phyloP scores from a whole-genome alignment of 2,113 vertebrate species.

The Melanotaenia duboulayi region DNA sequence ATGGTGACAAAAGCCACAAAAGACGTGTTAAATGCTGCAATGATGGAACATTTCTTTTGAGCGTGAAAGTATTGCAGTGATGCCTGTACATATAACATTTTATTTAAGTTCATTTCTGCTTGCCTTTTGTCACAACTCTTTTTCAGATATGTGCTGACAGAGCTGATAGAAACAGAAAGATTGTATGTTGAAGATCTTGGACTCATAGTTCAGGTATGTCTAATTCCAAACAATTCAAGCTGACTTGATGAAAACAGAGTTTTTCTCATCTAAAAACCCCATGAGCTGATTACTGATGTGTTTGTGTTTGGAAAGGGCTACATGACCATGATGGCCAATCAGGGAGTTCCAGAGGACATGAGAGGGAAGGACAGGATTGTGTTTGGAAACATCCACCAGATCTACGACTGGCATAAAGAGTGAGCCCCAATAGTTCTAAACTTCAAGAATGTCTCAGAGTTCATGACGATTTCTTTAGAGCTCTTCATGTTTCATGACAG shows the following conservation, averaged over 20 bases:
- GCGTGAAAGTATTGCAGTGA: too few relatives aligned
- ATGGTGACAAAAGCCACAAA: too few relatives aligned
- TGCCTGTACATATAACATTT: neutral
- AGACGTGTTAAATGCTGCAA: too few relatives aligned
- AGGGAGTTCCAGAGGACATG: slow-evolving; percentile 88
- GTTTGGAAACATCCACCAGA: slow-evolving; percentile 93
- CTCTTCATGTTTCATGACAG: slow-evolving; percentile 7
- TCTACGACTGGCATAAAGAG: slow-evolving; percentile 93
- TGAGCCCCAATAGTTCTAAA: slow-evolving; percentile 66
- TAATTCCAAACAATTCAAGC: neutral
- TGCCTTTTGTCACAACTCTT: neutral
- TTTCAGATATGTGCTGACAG: slow-evolving; percentile 88
- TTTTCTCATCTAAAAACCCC: neutral
- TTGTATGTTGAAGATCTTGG: slow-evolving; percentile 91
- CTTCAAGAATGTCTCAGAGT: neutral
- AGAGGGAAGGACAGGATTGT: slow-evolving; percentile 91
- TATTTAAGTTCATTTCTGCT: neutral
- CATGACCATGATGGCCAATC: slow-evolving; percentile 86
- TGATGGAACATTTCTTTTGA: too few relatives aligned
- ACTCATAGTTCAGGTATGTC: slow-evolving; percentile 88
- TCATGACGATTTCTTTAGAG: slow-evolving; percentile 1
- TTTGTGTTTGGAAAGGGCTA: slow-evolving; percentile 82
- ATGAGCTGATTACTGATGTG: neutral
- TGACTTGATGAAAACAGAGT: neutral
- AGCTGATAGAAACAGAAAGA: slow-evolving; percentile 90